Evolutionary conservation across 2,797 vertebrate genomes (phyloP).

Genomic region (Lagorchestes hirsutus): DNA sequence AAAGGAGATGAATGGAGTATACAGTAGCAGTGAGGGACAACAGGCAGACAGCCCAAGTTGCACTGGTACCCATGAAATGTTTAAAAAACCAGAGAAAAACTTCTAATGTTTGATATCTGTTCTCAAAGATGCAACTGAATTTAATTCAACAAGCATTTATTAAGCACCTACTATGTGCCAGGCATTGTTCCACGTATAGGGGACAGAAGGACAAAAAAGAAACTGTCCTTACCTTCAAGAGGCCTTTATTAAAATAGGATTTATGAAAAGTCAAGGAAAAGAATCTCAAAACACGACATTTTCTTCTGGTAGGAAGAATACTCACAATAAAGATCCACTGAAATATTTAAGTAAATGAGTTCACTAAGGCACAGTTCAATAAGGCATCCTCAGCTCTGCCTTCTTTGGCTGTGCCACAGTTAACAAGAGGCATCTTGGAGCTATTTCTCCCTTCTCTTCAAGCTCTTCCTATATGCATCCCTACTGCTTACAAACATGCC

Average conservation of each 20-base stretch:
- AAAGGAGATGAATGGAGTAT: neutral
- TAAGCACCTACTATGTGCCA: neutral
- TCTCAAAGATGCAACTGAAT: neutral
- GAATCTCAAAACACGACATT: too few relatives aligned
- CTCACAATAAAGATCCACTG: neutral
- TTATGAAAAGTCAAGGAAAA: neutral
- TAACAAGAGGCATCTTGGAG: neutral
- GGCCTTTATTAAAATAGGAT: neutral
- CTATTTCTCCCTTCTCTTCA: neutral
- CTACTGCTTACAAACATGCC: neutral
- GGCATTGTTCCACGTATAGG: neutral
- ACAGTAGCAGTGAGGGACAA: neutral
- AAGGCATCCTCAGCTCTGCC: neutral
- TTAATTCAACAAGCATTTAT: neutral
- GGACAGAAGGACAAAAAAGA: neutral
- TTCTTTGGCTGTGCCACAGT: neutral
- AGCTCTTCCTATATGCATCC: neutral
- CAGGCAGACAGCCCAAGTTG: neutral
- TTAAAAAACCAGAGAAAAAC: neutral
- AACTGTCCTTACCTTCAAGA: neutral
- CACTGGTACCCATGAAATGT: neutral
- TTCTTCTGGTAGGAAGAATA: neutral
- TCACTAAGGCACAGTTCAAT: too few relatives aligned
- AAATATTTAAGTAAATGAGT: neutral
- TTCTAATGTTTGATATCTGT: neutral